Conservation (phyloP, 2,888 invertebrate species). For the Lacanobia wlatinum region DNA sequence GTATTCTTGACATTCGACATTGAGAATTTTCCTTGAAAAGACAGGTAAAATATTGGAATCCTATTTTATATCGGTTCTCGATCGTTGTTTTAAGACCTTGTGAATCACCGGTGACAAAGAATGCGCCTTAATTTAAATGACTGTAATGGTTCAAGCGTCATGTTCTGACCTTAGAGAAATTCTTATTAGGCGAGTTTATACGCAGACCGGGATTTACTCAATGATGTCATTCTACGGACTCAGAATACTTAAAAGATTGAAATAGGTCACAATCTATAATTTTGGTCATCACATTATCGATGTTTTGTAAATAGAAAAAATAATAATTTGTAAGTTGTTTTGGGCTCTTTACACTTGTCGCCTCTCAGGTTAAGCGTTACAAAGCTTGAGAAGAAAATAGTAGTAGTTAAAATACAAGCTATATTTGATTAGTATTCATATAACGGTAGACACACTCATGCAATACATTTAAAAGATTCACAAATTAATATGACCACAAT, state of each 20-base stretch:
- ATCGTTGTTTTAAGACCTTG: constrained; percentile 27
- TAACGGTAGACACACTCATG: no score
- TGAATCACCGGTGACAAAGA: constrained; percentile 42
- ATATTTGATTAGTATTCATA: no score
- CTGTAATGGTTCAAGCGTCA: constrained; percentile 1
- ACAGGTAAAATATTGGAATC: constrained; percentile 22
- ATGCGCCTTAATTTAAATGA: constrained; percentile 21
- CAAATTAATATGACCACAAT: no score
- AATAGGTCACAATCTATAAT: not conserved
- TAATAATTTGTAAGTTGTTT: no score
- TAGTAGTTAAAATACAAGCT: no score
- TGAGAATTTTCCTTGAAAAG: constrained; percentile 42
- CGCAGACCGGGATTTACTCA: constrained; percentile 20
- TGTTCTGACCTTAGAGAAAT: constrained; percentile 28
- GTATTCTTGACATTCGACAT: constrained; percentile 40
- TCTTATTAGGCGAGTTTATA: not conserved
- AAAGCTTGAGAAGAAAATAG: no score
- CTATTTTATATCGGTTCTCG: constrained; percentile 19
- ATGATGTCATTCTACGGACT: constrained; percentile 27
- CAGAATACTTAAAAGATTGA: not conserved
- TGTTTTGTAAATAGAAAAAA: no score
- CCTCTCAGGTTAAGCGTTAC: no score
- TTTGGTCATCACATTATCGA: no score
- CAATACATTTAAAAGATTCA: no score
- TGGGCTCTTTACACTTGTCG: no score